phyloP scores from a whole-genome alignment of 2,888 invertebrate genomes.

The Metellina segmentata region DNA sequence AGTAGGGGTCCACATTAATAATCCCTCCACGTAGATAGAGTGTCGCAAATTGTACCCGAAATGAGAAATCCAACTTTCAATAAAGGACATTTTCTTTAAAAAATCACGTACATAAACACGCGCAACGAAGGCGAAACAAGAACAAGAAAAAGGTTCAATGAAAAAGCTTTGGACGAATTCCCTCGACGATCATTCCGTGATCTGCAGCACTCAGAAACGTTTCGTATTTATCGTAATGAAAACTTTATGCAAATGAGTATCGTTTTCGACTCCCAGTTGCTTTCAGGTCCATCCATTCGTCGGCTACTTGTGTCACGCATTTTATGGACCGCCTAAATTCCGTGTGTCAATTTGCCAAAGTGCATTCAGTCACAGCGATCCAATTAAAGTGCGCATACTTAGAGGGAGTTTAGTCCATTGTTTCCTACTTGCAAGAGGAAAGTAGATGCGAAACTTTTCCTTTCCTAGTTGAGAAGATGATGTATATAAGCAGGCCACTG shows the following conservation, averaged over 20 bases:
- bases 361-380: conserved; percentile 13
- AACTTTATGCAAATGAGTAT: conserved; percentile 41
- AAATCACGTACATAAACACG: no score
- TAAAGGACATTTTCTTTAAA: no score
- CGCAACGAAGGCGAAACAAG: neutral
- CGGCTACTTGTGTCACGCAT: conserved; percentile 39
- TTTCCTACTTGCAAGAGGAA: conserved; percentile 3
- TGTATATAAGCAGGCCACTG: neutral
- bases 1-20: no score
- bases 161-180: neutral
- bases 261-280: conserved; percentile 1
- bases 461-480: neutral
- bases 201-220: conserved; percentile 6
- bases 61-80: no score
- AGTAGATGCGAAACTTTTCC: neutral
- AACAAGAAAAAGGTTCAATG: neutral
- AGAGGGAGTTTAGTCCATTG: neutral
- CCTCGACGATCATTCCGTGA: neutral
- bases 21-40: no score
- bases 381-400: conserved; percentile 19
- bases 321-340: conserved; percentile 1
- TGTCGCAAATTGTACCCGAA: no score
- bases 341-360: conserved; percentile 44
- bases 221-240: conserved; percentile 32
- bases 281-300: conserved; percentile 18